Percentiles rank a stretch among this genome's conserved stretches.
phyloP scores from a whole-genome alignment of 2,113 vertebrate genomes.

The Pseudorhombus dupliciocellatus region DNA sequence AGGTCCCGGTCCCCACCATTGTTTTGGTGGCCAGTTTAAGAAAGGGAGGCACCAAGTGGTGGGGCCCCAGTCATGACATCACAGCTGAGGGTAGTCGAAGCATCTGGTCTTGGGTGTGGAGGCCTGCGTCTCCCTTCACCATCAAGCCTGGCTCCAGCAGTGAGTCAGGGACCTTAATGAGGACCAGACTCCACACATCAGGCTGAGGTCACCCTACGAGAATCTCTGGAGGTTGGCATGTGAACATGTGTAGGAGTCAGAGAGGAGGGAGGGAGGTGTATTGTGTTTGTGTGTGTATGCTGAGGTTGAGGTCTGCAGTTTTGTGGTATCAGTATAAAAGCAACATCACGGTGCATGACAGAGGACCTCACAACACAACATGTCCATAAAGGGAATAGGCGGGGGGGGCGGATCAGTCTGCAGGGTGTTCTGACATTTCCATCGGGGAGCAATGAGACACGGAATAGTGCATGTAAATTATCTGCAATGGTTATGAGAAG shows the following conservation, averaged over 20 bases:
- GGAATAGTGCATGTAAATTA: conserved; percentile 44
- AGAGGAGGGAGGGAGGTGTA: conserved; percentile 20
- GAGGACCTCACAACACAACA: conserved; percentile 47
- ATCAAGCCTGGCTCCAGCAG: conserved; percentile 69
- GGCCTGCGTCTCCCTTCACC: conserved; percentile 60
- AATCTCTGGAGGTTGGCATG: conserved; percentile 73
- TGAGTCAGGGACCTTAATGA: conserved; percentile 80
- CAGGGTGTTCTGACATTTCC: conserved; percentile 37
- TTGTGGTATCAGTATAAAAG: conserved; percentile 52
- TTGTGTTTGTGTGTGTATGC: conserved; percentile 35
- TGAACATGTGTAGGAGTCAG: conserved; percentile 36
- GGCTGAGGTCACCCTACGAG: conserved; percentile 73
- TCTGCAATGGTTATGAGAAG: conserved; percentile 11
- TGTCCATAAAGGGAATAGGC: conserved; percentile 42
- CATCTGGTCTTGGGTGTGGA: conserved; percentile 83
- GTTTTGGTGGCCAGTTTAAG: conserved; percentile 50
- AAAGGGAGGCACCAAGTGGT: conserved; percentile 64
- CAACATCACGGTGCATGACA: conserved; percentile 45
- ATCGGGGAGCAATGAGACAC: conserved; percentile 32
- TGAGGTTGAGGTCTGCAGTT: conserved; percentile 33
- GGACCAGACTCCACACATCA: conserved; percentile 75
- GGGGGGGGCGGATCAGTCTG: conserved; percentile 12
- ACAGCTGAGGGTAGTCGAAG: conserved; percentile 68
- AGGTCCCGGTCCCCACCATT: conserved; percentile 36
- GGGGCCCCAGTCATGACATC: conserved; percentile 76